phyloP scores from a whole-genome alignment of 2,797 vertebrate species.

The Pteropus rufus region DNA sequence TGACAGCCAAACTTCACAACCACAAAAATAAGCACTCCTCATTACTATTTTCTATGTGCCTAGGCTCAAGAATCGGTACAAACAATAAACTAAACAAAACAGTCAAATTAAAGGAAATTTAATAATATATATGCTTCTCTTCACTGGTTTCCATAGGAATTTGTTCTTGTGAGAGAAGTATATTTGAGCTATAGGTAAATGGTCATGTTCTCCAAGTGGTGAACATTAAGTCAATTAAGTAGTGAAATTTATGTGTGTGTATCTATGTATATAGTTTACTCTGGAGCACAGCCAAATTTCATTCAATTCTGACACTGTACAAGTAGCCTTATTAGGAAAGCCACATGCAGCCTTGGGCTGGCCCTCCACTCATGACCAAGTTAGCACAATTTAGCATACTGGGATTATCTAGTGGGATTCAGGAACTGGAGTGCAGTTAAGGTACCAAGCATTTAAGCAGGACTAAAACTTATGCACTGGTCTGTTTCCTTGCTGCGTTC shows the following conservation, averaged over 20 bases:
- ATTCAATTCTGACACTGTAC: background rate
- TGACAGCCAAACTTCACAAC: background rate
- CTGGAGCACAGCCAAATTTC: background rate
- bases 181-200: background rate
- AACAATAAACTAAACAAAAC: background rate
- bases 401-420: background rate
- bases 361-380: background rate
- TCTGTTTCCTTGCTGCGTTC: background rate
- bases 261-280: background rate
- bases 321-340: background rate
- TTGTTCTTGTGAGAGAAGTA: background rate
- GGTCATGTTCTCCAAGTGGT: background rate
- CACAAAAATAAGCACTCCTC: background rate
- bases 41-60: background rate
- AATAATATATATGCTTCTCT: background rate
- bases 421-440: background rate
- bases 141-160: background rate
- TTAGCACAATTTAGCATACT: background rate
- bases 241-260: background rate
- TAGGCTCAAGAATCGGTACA: background rate
- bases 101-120: background rate
- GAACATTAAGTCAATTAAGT: constrained; percentile 23
- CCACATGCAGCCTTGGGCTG: background rate
- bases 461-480: background rate
- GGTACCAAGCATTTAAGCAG: background rate